Conservation (phyloP, 2,888 invertebrate species). For the Nemapogon koenigi region DNA sequence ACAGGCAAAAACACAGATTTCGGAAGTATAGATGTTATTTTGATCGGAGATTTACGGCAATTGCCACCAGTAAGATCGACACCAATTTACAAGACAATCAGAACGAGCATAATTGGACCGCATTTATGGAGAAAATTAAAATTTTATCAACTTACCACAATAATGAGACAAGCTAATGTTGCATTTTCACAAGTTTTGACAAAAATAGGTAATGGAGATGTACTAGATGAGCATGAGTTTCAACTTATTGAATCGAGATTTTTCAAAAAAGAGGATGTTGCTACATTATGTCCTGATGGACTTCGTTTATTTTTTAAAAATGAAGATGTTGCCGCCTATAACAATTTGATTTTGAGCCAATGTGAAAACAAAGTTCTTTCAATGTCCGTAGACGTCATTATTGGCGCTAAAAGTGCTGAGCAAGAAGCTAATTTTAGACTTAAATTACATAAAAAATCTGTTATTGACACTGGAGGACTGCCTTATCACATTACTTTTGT, state of each 20-base stretch:
- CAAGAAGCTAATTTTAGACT: constrained; percentile 15
- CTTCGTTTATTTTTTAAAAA: constrained; percentile 17
- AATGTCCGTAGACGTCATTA: constrained; percentile 13
- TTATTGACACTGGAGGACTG: constrained; percentile 19
- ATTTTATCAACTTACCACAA: constrained; percentile 16
- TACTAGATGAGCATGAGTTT: constrained; percentile 14
- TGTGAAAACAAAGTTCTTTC: constrained; percentile 14
- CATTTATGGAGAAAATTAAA: constrained; percentile 16
- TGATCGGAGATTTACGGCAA: constrained; percentile 21
- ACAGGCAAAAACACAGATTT: constrained; percentile 20
- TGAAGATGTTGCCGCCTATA: constrained; percentile 15
- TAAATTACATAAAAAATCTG: constrained; percentile 18
- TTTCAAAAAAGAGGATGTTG: constrained; percentile 14
- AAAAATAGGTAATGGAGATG: constrained; percentile 18
- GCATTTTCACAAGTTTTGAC: constrained; percentile 16
- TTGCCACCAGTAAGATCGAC: constrained; percentile 23
- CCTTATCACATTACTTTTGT: constrained; percentile 19
- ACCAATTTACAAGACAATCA: constrained; percentile 17
- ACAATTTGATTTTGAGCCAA: constrained; percentile 13
- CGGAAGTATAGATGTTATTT: constrained; percentile 19
- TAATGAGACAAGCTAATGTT: constrained; percentile 17
- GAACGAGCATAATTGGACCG: constrained; percentile 12
- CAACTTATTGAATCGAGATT: constrained; percentile 13
- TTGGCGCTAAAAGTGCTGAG: constrained; percentile 14
- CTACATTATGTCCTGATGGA: constrained; percentile 16